Percentiles rank a stretch among this genome's conserved stretches.
These are phyloP conservation scores for Etheostoma nigrum DNA, from an alignment of 2,797 vertebrate species.

Conservation along the genomic window DNA sequence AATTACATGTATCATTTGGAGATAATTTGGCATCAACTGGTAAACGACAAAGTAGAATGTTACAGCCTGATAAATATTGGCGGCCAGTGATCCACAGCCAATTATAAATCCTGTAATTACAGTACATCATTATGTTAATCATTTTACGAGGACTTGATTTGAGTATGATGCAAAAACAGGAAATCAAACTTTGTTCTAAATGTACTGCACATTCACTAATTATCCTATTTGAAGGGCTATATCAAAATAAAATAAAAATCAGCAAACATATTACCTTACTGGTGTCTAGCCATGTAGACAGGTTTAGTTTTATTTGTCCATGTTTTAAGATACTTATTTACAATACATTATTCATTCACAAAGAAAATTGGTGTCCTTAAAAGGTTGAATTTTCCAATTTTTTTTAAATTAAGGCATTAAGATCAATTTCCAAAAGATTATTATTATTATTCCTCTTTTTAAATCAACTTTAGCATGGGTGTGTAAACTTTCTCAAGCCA, in stretches of 20 bases:
- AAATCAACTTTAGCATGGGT: no score
- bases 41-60: conserved; percentile 31
- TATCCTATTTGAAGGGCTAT: conserved; percentile 10
- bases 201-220: background rate
- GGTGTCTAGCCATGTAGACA: background rate
- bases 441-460: no score
- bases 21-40: conserved; percentile 55
- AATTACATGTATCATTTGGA: conserved; percentile 46
- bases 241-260: background rate
- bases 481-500: no score
- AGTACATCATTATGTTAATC: conserved; percentile 44
- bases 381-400: no score
- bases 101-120: conserved; percentile 50
- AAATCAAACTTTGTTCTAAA: conserved; percentile 40
- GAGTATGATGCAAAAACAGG: conserved; percentile 47
- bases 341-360: no score
- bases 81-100: conserved; percentile 46
- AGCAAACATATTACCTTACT: background rate
- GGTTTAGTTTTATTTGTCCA: background rate
- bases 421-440: no score
- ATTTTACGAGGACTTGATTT: conserved; percentile 40
- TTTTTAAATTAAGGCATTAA: no score
- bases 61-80: conserved; percentile 44
- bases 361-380: no score
- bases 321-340: no score